A percentile compares a stretch with the other conserved stretches of the same genome.
phyloP scores from a whole-genome alignment of 2,888 invertebrate species.

The Microchrysa polita region DNA sequence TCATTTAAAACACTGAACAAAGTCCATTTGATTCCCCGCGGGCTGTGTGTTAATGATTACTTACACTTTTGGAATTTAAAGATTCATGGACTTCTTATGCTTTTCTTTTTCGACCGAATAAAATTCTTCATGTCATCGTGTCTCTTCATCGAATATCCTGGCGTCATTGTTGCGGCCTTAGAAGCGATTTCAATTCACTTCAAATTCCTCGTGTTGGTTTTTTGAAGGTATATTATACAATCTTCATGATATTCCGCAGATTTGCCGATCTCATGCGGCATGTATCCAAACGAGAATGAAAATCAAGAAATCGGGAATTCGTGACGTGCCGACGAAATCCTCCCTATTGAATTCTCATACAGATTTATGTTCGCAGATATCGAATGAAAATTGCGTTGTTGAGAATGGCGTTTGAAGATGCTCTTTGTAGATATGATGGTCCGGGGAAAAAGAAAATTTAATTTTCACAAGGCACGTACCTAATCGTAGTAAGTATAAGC shows the following conservation, averaged over 20 bases:
- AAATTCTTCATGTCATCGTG: conserved; percentile 18
- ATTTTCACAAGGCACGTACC: conserved; percentile 44
- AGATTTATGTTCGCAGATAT: conserved; percentile 20
- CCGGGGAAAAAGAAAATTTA: conserved; percentile 21
- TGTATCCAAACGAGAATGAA: neutral
- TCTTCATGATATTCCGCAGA: conserved; percentile 5
- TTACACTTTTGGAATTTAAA: conserved; percentile 28
- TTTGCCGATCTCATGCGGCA: neutral
- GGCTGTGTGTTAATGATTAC: conserved; percentile 33
- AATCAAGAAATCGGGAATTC: no score
- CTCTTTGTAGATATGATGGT: neutral
- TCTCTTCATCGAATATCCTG: conserved; percentile 4
- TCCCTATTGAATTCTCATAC: neutral
- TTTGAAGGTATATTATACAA: no score
- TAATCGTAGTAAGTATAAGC: conserved; percentile 42
- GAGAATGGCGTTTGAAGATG: conserved; percentile 11
- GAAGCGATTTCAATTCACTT: neutral
- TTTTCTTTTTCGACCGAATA: conserved; percentile 1
- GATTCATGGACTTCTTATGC: conserved; percentile 13
- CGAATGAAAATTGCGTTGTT: conserved; percentile 23
- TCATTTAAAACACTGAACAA: conserved; percentile 42
- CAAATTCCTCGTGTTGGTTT: conserved; percentile 11
- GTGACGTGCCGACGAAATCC: neutral
- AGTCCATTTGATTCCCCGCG: conserved; percentile 32
- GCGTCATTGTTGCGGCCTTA: neutral